Conservation (phyloP, 2,113 vertebrate genomes). For the Lanius ludovicianus region DNA sequence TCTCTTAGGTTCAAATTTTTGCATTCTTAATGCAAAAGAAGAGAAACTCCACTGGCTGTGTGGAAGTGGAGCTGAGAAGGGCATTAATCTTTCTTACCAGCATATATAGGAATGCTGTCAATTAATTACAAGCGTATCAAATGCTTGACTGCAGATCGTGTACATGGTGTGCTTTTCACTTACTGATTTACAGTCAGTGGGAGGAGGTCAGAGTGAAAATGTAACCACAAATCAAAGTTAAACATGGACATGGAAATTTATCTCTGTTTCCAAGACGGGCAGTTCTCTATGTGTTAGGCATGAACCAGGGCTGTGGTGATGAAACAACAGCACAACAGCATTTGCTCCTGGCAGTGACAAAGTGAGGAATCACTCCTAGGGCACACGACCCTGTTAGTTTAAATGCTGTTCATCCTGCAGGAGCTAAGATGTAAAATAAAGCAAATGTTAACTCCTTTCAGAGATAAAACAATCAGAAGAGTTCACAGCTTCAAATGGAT, state of each 20-base stretch:
- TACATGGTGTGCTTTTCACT: not conserved
- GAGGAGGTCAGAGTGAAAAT: not conserved
- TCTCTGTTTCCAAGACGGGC: not conserved
- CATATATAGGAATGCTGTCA: not conserved
- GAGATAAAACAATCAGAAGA: not conserved
- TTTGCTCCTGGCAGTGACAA: not conserved
- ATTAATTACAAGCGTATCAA: conserved; percentile 39
- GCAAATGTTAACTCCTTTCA: not conserved
- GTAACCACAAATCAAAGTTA: conserved; percentile 46
- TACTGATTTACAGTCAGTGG: conserved; percentile 2
- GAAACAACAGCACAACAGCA: not conserved
- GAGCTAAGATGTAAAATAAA: not conserved
- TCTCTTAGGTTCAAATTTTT: not conserved
- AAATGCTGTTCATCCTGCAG: not conserved
- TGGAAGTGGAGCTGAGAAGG: not conserved
- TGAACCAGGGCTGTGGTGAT: not conserved
- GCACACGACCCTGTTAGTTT: not conserved
- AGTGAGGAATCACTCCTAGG: not conserved
- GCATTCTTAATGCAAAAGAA: not conserved
- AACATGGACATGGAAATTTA: not conserved
- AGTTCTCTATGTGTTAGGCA: not conserved
- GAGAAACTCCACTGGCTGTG: not conserved
- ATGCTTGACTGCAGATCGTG: not conserved
- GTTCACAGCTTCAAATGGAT: not conserved
- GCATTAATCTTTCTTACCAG: not conserved